These are phyloP conservation scores for Vicugna pacos DNA, from an alignment of 2,113 vertebrate genomes.

Conservation along the genomic window DNA sequence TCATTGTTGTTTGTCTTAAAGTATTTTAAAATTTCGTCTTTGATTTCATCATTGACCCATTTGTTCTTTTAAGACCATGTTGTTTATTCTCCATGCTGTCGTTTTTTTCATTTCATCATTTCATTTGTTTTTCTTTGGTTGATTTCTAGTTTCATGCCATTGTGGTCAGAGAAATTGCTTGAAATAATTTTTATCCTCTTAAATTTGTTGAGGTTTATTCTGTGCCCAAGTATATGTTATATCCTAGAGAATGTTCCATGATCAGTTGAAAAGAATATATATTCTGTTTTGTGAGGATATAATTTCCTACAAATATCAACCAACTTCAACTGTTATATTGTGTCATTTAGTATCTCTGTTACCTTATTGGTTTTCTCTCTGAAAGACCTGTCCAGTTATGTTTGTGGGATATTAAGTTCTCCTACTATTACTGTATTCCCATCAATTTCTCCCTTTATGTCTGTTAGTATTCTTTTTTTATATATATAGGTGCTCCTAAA, in stretches of 20 bases:
- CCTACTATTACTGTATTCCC: too few relatives aligned
- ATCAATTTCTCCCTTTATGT: too few relatives aligned
- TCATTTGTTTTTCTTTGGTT: not conserved
- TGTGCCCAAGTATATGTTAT: not conserved
- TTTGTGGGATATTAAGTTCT: too few relatives aligned
- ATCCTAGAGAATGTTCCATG: not conserved
- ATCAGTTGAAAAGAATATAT: not conserved
- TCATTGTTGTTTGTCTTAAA: not conserved
- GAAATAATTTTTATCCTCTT: not conserved
- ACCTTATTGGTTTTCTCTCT: too few relatives aligned
- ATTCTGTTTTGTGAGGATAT: not conserved
- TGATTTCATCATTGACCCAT: not conserved
- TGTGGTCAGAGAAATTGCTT: not conserved
- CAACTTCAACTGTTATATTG: too few relatives aligned
- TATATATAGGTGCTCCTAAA: too few relatives aligned
- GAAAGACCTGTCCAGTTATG: too few relatives aligned
- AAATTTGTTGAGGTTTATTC: not conserved
- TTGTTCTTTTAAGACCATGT: not conserved
- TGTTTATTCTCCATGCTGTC: not conserved
- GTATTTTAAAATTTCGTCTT: not conserved
- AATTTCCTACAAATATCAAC: too few relatives aligned
- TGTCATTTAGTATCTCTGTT: too few relatives aligned
- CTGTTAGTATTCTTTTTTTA: too few relatives aligned
- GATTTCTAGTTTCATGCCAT: not conserved
- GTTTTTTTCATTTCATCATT: not conserved